Evolutionary conservation across 1,140 invertebrate species (phyloP).

Genomic region (Telenomus remus): DNA sequence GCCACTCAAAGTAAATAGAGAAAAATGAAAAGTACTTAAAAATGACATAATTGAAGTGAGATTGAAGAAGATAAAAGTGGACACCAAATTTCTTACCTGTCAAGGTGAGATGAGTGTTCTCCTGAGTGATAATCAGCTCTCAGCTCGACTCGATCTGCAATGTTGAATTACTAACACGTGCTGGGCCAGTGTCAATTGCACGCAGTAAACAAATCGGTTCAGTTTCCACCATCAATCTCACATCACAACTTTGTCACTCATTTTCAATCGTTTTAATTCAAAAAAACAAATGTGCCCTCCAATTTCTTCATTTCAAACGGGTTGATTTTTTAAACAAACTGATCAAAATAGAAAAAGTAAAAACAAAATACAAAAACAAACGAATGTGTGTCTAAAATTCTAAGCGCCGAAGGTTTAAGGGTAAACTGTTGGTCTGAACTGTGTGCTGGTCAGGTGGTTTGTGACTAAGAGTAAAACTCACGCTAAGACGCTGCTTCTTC

Average conservation of each 20-base stretch:
- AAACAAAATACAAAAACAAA: no score
- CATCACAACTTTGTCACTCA: slow-evolving; percentile 19
- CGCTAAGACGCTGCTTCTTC: slow-evolving; percentile 58
- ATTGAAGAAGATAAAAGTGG: neutral
- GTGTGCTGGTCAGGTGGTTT: slow-evolving; percentile 73
- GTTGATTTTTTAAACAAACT: no score
- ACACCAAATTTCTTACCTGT: slow-evolving; percentile 30
- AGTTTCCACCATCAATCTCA: slow-evolving; percentile 4
- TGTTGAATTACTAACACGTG: slow-evolving; percentile 19
- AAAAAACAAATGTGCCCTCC: no score
- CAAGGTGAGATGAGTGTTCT: slow-evolving; percentile 19
- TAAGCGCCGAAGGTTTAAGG: slow-evolving; percentile 17
- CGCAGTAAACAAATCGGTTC: slow-evolving; percentile 9
- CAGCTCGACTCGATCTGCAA: slow-evolving; percentile 4
- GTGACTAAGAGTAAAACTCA: slow-evolving; percentile 67
- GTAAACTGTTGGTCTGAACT: slow-evolving; percentile 65
- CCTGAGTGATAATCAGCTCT: slow-evolving; percentile 19
- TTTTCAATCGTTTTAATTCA: neutral
- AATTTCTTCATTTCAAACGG: no score
- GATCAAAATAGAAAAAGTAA: no score
- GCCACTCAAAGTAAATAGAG: no score
- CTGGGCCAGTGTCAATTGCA: slow-evolving; percentile 17
- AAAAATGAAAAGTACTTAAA: neutral
- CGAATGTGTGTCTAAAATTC: neutral
- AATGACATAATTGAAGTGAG: no score